These are phyloP conservation scores for Pachyramphus minor DNA, from an alignment of 2,113 vertebrate species.

Conservation along the genomic window DNA sequence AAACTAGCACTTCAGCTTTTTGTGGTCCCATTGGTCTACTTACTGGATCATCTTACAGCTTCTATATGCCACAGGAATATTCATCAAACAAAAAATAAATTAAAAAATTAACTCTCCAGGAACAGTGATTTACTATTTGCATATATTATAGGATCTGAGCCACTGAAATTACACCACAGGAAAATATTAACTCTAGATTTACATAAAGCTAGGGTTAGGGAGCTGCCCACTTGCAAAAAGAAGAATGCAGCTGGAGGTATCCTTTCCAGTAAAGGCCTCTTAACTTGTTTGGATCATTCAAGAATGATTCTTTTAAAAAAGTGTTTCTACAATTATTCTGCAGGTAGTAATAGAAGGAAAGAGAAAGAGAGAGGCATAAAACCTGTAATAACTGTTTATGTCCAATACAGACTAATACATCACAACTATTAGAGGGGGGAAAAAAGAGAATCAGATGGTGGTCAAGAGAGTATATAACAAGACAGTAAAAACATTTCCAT, in stretches of 20 bases:
- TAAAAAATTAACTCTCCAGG: background rate
- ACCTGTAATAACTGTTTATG: background rate
- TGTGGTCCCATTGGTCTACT: background rate
- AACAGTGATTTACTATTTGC: background rate
- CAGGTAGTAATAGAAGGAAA: background rate
- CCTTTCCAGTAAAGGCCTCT: background rate
- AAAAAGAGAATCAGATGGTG: background rate
- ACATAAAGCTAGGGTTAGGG: background rate
- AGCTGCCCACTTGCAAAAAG: background rate
- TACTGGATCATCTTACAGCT: background rate
- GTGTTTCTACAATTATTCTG: background rate
- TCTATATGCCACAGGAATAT: background rate
- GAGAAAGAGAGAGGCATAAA: background rate
- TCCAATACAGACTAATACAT: background rate
- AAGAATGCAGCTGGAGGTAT: background rate
- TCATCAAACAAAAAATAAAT: background rate
- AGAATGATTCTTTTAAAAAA: background rate
- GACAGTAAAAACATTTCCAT: background rate
- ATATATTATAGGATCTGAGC: background rate
- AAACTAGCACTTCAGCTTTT: background rate
- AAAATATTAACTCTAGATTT: background rate
- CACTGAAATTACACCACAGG: background rate
- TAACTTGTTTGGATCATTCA: background rate
- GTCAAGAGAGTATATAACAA: background rate
- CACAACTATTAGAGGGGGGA: accelerated